Conservation (phyloP, 2,113 vertebrate genomes). For the Cyanoliseus patagonus region DNA sequence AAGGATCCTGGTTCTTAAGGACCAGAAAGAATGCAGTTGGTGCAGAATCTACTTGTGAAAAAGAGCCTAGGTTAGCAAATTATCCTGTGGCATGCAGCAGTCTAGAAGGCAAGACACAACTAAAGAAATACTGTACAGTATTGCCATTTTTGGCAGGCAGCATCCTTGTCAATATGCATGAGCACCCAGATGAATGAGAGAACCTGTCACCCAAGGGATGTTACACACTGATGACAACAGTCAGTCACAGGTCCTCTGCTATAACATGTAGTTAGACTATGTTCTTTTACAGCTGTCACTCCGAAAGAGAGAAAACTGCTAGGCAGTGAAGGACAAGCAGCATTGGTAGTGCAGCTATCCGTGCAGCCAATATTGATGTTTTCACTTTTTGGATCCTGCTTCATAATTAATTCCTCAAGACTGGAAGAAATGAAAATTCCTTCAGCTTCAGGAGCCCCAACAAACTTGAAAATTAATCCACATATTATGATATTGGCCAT, state of each 20-base stretch:
- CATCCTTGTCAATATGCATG: constrained; percentile 29
- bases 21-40: not conserved
- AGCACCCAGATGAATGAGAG: not conserved
- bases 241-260: constrained; percentile 27
- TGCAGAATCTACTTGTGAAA: not conserved
- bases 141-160: constrained; percentile 44
- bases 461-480: not conserved
- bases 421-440: not conserved
- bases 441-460: not conserved
- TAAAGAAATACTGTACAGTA: not conserved
- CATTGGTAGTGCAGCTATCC: not conserved
- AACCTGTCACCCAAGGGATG: constrained; percentile 34
- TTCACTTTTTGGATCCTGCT: not conserved
- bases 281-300: constrained; percentile 23
- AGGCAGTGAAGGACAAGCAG: not conserved
- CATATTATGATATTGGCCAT: not conserved
- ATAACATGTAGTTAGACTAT: not conserved
- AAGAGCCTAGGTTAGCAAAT: not conserved
- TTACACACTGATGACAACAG: constrained; percentile 10
- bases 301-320: not conserved
- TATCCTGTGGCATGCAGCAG: not conserved
- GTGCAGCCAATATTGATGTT: not conserved
- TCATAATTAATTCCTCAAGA: not conserved
- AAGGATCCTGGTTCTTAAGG: not conserved
- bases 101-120: not conserved